Evolutionary conservation across 1,140 invertebrate genomes (phyloP).

Genomic region (Thaumatotibia leucotreta): DNA sequence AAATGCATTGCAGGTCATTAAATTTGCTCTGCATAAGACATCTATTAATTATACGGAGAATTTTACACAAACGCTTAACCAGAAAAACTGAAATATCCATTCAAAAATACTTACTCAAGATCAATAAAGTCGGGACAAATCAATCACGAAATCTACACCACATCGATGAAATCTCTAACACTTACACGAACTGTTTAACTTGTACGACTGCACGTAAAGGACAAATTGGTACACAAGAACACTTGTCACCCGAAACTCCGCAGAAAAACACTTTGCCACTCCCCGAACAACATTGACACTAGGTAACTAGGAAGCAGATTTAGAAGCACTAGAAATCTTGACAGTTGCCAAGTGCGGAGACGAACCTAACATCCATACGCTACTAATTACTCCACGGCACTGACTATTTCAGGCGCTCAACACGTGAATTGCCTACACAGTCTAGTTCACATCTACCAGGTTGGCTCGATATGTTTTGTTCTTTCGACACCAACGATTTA

Average conservation of each 20-base stretch:
- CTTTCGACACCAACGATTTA: conserved; percentile 46
- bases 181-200: neutral
- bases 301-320: neutral
- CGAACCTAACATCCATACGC: conserved; percentile 28
- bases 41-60: too few relatives aligned
- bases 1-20: neutral
- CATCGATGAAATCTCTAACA: neutral
- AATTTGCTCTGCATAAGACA: too few relatives aligned
- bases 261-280: neutral
- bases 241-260: neutral
- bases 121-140: neutral
- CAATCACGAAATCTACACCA: neutral
- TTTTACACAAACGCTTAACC: neutral
- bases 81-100: neutral
- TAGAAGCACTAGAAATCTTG: neutral
- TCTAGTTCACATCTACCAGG: conserved; percentile 55
- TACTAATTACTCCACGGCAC: conserved; percentile 57
- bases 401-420: conserved; percentile 63
- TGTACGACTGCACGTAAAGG: neutral
- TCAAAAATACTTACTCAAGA: neutral
- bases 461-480: conserved; percentile 39
- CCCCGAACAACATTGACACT: neutral
- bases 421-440: conserved; percentile 48
- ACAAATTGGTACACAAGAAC: neutral
- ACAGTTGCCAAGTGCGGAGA: conserved; percentile 42